These are phyloP conservation scores for Falco concolor DNA, from an alignment of 2,797 vertebrate genomes.

Conservation along the genomic window DNA sequence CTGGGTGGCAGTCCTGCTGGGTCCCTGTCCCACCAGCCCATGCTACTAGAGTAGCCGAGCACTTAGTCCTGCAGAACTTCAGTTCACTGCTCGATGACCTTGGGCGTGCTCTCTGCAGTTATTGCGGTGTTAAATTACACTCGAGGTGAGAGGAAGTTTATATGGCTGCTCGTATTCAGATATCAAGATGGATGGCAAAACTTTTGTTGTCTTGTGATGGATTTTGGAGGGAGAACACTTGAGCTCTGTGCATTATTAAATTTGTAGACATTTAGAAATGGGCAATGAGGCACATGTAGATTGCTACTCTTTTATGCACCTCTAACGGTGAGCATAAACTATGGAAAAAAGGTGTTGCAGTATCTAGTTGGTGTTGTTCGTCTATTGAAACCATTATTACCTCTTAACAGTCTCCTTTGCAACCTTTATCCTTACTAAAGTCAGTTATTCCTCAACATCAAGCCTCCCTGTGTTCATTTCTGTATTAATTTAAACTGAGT, in stretches of 20 bases:
- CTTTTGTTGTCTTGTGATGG: rapidly evolving
- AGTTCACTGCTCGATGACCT: background rate
- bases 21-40: rapidly evolving
- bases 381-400: background rate
- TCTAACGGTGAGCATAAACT: background rate
- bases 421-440: background rate
- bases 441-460: background rate
- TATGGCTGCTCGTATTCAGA: background rate
- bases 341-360: background rate
- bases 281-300: background rate
- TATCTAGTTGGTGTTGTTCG: background rate
- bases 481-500: background rate
- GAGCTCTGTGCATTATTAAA: background rate
- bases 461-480: background rate
- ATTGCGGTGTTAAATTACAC: background rate
- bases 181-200: background rate
- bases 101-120: background rate
- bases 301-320: background rate
- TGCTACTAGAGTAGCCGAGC: rapidly evolving
- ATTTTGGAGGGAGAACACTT: background rate
- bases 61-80: background rate
- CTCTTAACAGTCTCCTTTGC: background rate
- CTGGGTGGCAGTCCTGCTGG: background rate
- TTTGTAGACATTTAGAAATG: background rate
- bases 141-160: background rate